Evolutionary conservation across 2,888 invertebrate genomes (phyloP).

Genomic region (Scaptomyza parva): DNA sequence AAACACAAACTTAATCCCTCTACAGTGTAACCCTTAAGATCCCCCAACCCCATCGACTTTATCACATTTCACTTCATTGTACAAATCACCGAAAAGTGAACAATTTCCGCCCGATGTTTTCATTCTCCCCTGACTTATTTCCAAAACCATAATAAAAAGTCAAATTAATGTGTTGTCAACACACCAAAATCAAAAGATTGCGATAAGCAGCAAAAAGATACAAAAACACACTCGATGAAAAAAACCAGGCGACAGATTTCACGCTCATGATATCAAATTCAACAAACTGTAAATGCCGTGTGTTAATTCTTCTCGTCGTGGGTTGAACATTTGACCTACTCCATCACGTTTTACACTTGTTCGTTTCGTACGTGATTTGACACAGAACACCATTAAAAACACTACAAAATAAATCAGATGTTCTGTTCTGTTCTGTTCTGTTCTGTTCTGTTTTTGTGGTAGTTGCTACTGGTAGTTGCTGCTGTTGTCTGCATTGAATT

Average conservation of each 20-base stretch:
- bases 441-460: slow-evolving; percentile 14
- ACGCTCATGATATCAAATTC: slow-evolving; percentile 67
- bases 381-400: slow-evolving; percentile 7
- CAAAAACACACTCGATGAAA: neutral
- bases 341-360: slow-evolving; percentile 65
- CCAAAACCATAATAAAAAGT: slow-evolving; percentile 82
- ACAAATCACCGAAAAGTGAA: slow-evolving; percentile 48
- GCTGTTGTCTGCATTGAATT: slow-evolving; percentile 47
- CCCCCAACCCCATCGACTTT: neutral
- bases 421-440: neutral
- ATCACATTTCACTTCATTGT: slow-evolving; percentile 59
- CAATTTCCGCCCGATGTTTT: slow-evolving; percentile 61
- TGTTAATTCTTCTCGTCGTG: slow-evolving; percentile 7
- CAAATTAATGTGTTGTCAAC: slow-evolving; percentile 79
- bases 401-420: neutral
- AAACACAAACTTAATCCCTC: slow-evolving; percentile 7
- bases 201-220: slow-evolving; percentile 38
- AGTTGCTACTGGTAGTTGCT: neutral
- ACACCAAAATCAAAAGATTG: slow-evolving; percentile 20
- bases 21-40: neutral
- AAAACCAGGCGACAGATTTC: slow-evolving; percentile 60
- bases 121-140: neutral
- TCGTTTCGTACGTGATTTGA: slow-evolving; percentile 51
- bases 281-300: slow-evolving; percentile 17
- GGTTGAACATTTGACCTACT: slow-evolving; percentile 59